These are phyloP conservation scores for Coregonus suidteri DNA, from an alignment of 2,797 vertebrate genomes.

Conservation along the genomic window DNA sequence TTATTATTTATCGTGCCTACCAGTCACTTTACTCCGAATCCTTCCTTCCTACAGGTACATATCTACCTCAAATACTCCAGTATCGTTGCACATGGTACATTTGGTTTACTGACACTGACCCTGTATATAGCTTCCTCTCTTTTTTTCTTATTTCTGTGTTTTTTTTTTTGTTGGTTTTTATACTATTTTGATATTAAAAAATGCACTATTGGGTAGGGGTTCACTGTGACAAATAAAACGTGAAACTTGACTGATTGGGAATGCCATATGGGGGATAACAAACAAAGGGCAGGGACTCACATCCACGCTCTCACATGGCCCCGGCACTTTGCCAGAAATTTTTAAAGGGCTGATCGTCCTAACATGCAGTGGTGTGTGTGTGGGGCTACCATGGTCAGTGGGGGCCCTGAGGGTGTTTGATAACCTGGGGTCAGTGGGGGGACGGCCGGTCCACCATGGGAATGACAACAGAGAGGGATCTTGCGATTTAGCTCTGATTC, in stretches of 20 bases:
- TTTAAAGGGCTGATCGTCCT: slow-evolving; percentile 43
- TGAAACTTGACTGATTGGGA: slow-evolving; percentile 60
- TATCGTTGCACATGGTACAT: too few species aligned
- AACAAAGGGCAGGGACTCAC: slow-evolving; percentile 54
- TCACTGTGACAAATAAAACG: too few species aligned
- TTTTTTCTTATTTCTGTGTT: too few species aligned
- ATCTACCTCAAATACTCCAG: too few species aligned
- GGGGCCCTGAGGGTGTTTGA: slow-evolving; percentile 10
- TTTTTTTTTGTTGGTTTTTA: too few species aligned
- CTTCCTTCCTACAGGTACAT: too few species aligned
- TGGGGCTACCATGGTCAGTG: slow-evolving; percentile 24
- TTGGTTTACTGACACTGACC: too few species aligned
- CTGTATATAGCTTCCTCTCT: too few species aligned
- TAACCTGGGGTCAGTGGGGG: slow-evolving; percentile 24
- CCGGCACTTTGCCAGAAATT: slow-evolving; percentile 58
- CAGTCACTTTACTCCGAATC: too few species aligned
- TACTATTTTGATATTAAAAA: too few species aligned
- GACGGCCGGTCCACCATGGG: slow-evolving; percentile 26
- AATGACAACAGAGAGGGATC: slow-evolving; percentile 13
- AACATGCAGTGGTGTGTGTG: slow-evolving; percentile 25
- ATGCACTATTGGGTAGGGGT: too few species aligned
- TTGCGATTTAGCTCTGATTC: neutral
- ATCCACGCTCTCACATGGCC: slow-evolving; percentile 46
- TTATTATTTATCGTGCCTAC: too few species aligned
- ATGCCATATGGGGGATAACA: slow-evolving; percentile 73